Evolutionary conservation across 2,888 invertebrate genomes (phyloP).

Genomic region (Herminia tarsipennalis): DNA sequence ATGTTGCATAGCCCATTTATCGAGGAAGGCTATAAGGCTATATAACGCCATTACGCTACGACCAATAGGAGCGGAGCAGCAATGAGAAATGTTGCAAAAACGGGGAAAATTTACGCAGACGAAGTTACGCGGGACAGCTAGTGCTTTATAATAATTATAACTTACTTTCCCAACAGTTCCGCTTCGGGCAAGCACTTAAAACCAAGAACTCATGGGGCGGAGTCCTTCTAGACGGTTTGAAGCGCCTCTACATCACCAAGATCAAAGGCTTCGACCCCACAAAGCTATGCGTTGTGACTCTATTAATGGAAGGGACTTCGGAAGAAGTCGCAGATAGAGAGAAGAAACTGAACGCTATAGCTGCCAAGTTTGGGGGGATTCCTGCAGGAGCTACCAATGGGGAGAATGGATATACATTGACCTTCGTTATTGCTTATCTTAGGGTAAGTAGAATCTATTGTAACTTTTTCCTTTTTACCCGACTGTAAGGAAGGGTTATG

Average conservation of each 20-base stretch:
- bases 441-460: constrained; percentile 89
- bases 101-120: no score
- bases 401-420: constrained; percentile 97
- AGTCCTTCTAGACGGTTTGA: constrained; percentile 91
- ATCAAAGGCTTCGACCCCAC: constrained; percentile 94
- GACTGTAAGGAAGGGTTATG: no score
- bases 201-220: constrained; percentile 86
- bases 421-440: constrained; percentile 99
- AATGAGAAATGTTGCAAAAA: no score
- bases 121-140: no score
- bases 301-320: constrained; percentile 94
- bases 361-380: constrained; percentile 91
- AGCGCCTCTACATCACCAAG: constrained; percentile 94
- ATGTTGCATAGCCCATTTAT: no score
- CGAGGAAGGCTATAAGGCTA: no score
- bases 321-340: constrained; percentile 88
- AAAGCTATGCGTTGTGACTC: constrained; percentile 95
- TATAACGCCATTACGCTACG: no score
- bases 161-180: constrained; percentile 90
- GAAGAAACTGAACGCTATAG: constrained; percentile 91
- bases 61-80: no score
- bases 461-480: neutral
- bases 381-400: constrained; percentile 98
- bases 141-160: no score
- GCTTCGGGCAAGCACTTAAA: constrained; percentile 94